phyloP scores from a whole-genome alignment of 2,888 invertebrate species.

The Anoplius nigerrimus region DNA sequence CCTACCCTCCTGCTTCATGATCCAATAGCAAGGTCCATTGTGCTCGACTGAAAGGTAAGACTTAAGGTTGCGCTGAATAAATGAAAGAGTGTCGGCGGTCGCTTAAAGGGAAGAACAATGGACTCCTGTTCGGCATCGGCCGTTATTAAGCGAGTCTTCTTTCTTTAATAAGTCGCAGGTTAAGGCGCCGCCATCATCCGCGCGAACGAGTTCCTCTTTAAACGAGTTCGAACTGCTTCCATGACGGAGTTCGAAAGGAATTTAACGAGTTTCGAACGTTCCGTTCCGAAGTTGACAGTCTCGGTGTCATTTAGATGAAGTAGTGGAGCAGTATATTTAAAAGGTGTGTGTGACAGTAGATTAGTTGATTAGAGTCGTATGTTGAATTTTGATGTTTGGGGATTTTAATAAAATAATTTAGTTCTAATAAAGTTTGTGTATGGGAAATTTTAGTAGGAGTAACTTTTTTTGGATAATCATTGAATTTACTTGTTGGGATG shows the following conservation, averaged over 20 bases:
- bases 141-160: slow-evolving; percentile 7
- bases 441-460: no score
- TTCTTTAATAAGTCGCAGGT: slow-evolving; percentile 5
- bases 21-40: not conserved
- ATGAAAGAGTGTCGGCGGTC: slow-evolving; percentile 1
- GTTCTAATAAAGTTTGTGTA: no score
- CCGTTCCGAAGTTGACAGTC: no score
- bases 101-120: not conserved
- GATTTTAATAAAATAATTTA: no score
- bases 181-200: not conserved
- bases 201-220: not conserved
- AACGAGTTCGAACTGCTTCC: slow-evolving; percentile 4
- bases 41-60: not conserved
- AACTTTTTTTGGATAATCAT: no score
- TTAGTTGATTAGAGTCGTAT: no score
- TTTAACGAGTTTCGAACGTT: not conserved
- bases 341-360: no score
- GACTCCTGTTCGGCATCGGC: slow-evolving; percentile 1
- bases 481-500: no score
- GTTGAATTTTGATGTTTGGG: no score
- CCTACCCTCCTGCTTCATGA: not conserved
- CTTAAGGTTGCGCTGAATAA: slow-evolving; percentile 3
- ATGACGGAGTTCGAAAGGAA: slow-evolving; percentile 3
- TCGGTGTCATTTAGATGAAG: no score
- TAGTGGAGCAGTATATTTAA: no score